Conservation (phyloP, 1,140 invertebrate genomes). For the Antheraea mylitta region DNA sequence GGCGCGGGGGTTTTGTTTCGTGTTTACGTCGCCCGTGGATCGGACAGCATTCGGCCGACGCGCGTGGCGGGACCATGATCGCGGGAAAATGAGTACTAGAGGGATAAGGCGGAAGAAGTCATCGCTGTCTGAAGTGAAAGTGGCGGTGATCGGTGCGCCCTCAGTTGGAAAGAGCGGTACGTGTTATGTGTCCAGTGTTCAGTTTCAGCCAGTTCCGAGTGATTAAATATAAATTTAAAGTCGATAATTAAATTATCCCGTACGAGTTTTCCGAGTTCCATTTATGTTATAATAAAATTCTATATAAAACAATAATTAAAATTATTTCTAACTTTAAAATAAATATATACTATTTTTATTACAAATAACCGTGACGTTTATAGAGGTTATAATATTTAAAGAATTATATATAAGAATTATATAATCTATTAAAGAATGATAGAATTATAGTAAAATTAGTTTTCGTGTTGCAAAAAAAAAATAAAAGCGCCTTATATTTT, state of each 20-base stretch:
- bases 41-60: conserved; percentile 37
- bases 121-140: conserved; percentile 92
- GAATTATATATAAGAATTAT: too few relatives aligned
- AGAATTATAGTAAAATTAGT: neutral
- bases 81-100: conserved; percentile 80
- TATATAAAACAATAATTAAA: neutral
- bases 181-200: conserved; percentile 44
- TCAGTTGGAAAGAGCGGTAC: conserved; percentile 94
- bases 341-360: neutral
- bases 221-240: neutral
- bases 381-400: neutral
- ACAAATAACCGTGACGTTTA: neutral
- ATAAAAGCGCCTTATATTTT: neutral
- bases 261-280: too few relatives aligned
- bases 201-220: neutral
- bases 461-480: neutral
- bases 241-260: neutral
- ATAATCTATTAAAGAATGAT: too few relatives aligned
- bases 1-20: conserved; percentile 43
- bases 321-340: neutral
- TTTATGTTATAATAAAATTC: too few relatives aligned
- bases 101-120: conserved; percentile 93
- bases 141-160: conserved; percentile 91
- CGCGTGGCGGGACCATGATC: conserved; percentile 39
- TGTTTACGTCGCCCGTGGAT: conserved; percentile 32